Evolutionary conservation across 2,113 vertebrate species (phyloP), one percentile per base, ranked within the genome.

Genomic region (Rallus limicola): DNA sequence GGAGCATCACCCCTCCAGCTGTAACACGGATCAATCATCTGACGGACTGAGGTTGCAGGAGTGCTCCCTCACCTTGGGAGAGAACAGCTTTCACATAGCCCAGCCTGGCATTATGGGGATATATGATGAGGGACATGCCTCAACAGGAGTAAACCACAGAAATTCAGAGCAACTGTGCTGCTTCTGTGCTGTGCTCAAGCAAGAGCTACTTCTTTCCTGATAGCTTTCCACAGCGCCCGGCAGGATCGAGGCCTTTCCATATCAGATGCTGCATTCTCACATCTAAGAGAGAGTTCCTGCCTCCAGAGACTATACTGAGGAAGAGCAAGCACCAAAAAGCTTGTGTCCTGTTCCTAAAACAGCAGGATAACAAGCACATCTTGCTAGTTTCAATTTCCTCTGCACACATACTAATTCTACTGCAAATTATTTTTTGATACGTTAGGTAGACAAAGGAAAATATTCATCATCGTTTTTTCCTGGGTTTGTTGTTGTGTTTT

Each of bases 51-150:
- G 28, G 55, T 12, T 62, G 40, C 71, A 48, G 53, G 42, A n/a
- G 11, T 85, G 18, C 36, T 64, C 20, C 1, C 34, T 48, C 65
- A 24, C 60, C 56, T 36, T 75, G 34, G 60, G 72, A 69, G 65
- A 42, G 50, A 53, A 38, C 33, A 58, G 33, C 26, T 63, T 80
- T 67, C 55, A 25, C 11, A 3, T 29, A 48, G 68, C 58, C 58
- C 58, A 90, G 68, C 38, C 26, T 15, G 14, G 36, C 0, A 0
- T 4, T 20, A 18, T 1, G 0, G 20, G 23, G 52, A 23, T 6
- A 10, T 12, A 53, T 67, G 28, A 69, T 17, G 20, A 71, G 26
- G 48, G 48, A 24, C 56, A 48, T 14, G 33, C 33, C 34, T 86
- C 34, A 21, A 48, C 26, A 83, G 44, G 78, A 90, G n/a, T 23